phyloP scores from a whole-genome alignment of 2,888 invertebrate species.

The Cheilosia impressa region DNA sequence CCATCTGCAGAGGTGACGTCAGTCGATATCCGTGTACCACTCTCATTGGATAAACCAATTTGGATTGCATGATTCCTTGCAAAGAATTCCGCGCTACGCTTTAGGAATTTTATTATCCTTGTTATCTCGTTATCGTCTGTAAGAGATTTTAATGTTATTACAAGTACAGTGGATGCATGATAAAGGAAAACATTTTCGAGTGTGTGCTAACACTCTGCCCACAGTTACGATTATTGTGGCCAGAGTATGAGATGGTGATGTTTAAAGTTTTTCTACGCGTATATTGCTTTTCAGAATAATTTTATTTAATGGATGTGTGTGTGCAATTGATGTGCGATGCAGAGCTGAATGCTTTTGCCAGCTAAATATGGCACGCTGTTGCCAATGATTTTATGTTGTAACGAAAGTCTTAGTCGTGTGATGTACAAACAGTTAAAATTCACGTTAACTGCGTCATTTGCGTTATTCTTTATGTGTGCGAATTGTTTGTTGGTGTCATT shows the following conservation, averaged over 20 bases:
- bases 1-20: slow-evolving; percentile 77
- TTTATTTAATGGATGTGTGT: neutral
- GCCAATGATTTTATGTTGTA: too few relatives aligned
- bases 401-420: too few relatives aligned
- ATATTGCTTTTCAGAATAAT: neutral
- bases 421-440: too few relatives aligned
- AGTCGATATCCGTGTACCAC: slow-evolving; percentile 78
- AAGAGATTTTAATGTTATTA: slow-evolving; percentile 16
- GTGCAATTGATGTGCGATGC: too few relatives aligned
- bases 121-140: slow-evolving; percentile 80
- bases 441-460: too few relatives aligned
- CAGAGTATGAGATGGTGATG: neutral
- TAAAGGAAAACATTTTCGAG: neutral
- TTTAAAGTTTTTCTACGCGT: neutral
- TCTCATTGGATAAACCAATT: slow-evolving; percentile 79
- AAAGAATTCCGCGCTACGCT: slow-evolving; percentile 80
- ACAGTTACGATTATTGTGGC: neutral
- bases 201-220: neutral
- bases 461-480: too few relatives aligned
- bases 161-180: neutral
- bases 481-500: too few relatives aligned
- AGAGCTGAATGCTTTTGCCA: too few relatives aligned
- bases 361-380: too few relatives aligned
- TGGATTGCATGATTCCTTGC: slow-evolving; percentile 81
- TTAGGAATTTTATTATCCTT: slow-evolving; percentile 80